These are phyloP conservation scores for Hemicentrotus pulcherrimus DNA, from an alignment of 35 echinoderm and acorn worm species.

Conservation along the genomic window DNA sequence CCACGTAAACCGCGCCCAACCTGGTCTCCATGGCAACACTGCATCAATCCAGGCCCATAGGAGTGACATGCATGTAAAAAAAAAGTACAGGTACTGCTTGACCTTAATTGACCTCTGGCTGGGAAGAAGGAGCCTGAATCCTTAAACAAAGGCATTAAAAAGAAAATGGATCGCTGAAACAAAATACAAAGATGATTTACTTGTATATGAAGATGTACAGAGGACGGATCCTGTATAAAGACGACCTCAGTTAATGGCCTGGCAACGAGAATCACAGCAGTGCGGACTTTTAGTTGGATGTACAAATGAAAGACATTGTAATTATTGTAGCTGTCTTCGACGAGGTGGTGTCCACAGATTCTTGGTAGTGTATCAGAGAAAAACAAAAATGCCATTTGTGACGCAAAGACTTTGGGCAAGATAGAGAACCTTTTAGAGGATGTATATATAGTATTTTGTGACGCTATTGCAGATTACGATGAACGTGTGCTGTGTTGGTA, in stretches of 20 bases:
- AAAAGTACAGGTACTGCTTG: background rate
- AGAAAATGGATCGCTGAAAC: background rate
- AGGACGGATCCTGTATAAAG: background rate
- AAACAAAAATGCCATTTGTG: background rate
- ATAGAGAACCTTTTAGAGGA: background rate
- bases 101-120: background rate
- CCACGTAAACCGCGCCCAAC: conserved; percentile 5
- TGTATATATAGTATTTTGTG: conserved; percentile 20
- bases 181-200: background rate
- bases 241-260: background rate
- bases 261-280: background rate
- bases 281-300: background rate
- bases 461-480: background rate
- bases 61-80: background rate
- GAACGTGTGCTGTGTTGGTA: background rate
- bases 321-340: background rate
- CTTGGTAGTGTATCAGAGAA: background rate
- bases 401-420: background rate
- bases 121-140: background rate
- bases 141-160: background rate
- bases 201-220: background rate
- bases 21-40: background rate
- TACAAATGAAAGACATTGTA: conserved; percentile 13
- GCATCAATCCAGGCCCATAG: background rate
- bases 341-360: background rate